A percentile compares a stretch with the other conserved stretches of the same genome.
Evolutionary conservation across 2,797 vertebrate species (phyloP).

Genomic region (Pangasius sanitwongsei): DNA sequence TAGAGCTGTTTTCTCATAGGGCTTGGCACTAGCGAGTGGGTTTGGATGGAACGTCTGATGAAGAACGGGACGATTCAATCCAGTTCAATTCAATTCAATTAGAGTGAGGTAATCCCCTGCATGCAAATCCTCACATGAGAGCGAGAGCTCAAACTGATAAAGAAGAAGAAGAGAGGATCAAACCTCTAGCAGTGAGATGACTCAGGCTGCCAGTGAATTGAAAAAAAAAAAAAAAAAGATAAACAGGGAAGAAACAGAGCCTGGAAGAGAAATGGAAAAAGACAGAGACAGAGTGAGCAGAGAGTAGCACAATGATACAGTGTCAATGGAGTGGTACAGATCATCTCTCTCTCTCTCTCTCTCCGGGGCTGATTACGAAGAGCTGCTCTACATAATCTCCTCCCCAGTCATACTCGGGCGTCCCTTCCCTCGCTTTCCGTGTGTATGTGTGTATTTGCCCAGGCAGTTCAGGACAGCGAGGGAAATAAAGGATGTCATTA

Average conservation of each 20-base stretch:
- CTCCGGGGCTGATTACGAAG: conserved; percentile 33
- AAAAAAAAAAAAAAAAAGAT: conserved; percentile 25
- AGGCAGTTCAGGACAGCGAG: conserved; percentile 55
- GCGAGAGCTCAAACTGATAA: conserved; percentile 52
- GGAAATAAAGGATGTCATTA: conserved; percentile 77
- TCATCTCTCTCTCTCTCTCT: conserved; percentile 7
- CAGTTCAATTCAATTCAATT: conserved; percentile 47
- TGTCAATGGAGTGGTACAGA: conserved; percentile 34
- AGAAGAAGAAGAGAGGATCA: conserved; percentile 22
- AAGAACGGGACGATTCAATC: conserved; percentile 35
- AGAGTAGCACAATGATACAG: conserved; percentile 11
- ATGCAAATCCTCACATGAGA: conserved; percentile 55
- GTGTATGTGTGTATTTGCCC: background rate
- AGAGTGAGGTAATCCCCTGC: conserved; percentile 50
- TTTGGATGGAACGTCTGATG: conserved; percentile 36
- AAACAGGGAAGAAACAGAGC: background rate
- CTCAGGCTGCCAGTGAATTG: background rate
- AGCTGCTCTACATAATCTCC: conserved; percentile 43
- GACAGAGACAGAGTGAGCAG: background rate
- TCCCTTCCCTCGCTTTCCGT: too few relatives aligned
- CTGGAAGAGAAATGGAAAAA: conserved; percentile 12
- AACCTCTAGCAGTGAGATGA: conserved; percentile 37
- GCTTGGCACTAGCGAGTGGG: background rate
- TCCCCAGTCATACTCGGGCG: background rate
- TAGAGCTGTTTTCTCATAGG: background rate